Evolutionary conservation across 2,113 vertebrate species (phyloP), one percentile per base, ranked within the genome.

Genomic region (Apodemus sylvaticus): DNA sequence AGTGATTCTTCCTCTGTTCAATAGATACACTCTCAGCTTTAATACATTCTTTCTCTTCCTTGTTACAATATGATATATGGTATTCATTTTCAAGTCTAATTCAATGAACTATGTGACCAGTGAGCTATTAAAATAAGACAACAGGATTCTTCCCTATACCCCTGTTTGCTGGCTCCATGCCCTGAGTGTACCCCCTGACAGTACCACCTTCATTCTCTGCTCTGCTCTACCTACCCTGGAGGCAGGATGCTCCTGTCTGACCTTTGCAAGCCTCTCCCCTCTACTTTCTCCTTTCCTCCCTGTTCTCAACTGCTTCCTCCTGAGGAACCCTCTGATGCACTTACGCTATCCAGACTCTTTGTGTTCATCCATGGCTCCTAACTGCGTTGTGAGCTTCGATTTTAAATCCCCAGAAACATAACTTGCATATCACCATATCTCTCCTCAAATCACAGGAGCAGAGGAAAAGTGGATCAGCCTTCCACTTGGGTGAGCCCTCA

Each of bases 331-430:
- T 78, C 94, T 96, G 83, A 87, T 94, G 24, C 58, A 76, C 90
- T 92, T 13, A n/a, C 26, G 81, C 77, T 93, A 92, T 77, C 55
- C 39, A 90, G 87, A 51, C 26, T 45, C 3, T 51, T 86, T 81
- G 79, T 97, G 97, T 96, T 98, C 89, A 79, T 93, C 96, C 96
- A 98, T 76, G 45, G 58, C 79, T 96, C 79, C 90, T 71, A 39
- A 79, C 91, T 92, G 81, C 36, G 76, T 53, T 66, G 51, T 88
- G 76, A 93, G 92, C 81, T 91, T 90, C 92, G 82, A 66, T 93
- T 92, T 97, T 81, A 92, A 88, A 94, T 96, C 89, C 66, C 90
- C 66, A 53, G 83, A 53, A 93, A 62, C 71, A 64, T 87, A 85
- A 90, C 31, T 87, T 89, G 14, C 76, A 31, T 76, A 77, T 97